Evolutionary conservation across 2,888 invertebrate species (phyloP), one percentile per base, ranked within the genome.

Genomic region (Drosophila pseudotalamancana): DNA sequence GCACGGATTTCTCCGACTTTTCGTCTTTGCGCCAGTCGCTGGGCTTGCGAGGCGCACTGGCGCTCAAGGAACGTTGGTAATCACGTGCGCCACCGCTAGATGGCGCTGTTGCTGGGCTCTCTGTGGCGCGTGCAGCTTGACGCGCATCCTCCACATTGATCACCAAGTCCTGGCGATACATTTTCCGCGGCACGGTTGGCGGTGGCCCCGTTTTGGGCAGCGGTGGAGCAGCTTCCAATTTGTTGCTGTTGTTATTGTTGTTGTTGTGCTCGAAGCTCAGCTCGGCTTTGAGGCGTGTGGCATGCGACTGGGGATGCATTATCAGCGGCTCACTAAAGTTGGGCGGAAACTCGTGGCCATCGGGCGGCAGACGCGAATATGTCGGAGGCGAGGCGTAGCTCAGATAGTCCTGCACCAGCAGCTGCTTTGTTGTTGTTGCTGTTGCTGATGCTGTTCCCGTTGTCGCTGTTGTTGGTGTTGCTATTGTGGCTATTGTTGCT

Each of bases 1-100:
- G 94, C 54, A 97, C 96, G 85, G 96, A 96, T 73, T 94, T 94
- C 91, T 95, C 95, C 70, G 96, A 96, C 87, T 95, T 94, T 77
- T 96, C 95, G 91, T 96, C 95, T 90, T 95, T 95, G 59, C 94
- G 92, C 93, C 95, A 91, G 57, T 91, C 90, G 59, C 90, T 90
- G 6, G 90, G 72, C 19, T 91, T 90, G 5, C 91, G 85, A 4
- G 89, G 80, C 27, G 85, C 82, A 31, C 84, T 87, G 18, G 82
- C 84, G 59, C 89, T 90, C 66, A 90, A 78, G 48, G 90, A 89
- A 70, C 90, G 87, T 71, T 90, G 89, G 37, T 90, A 90, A 31
- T 90, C 90, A 14, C 78, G 69, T 6, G 21, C 29, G 31, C 40
- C 8, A 9, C 29, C 45, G 39, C 43, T 3, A 64, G 59, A 51